Base-by-base conservation (phyloP, 2,888 invertebrate genomes). In the Plagodis dolabraria region DNA sequence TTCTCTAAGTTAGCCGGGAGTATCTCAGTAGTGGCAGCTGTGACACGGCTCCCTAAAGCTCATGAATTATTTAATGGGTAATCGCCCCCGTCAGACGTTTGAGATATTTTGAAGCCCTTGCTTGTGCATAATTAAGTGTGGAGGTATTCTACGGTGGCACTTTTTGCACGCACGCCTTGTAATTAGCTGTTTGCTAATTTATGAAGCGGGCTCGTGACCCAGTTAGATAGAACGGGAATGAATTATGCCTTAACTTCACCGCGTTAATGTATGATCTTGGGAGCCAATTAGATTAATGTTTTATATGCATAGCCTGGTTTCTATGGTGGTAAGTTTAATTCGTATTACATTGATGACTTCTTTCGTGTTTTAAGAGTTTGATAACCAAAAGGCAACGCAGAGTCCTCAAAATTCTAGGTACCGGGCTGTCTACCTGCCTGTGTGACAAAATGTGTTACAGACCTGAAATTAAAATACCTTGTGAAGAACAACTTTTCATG, bases 21-120 rank as follows among this genome's bases (percentile, higher is more conserved):
- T 70, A 70, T 65, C 69, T 62, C 65, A 66, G 71, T 72, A 72
- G 68, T 75, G 77, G 75, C 84, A 84, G 80, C 83, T 86, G 85
- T 76, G 82, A 80, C 80, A 79, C 79, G 74, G 77, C 62, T 62
- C 79, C 77, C 74, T 74, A 79, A 74, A 75, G 72, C 72, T 86
- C 78, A 89, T 90, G 85, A 89, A 90, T 89, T 86, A 90, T 89
- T 86, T 81, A 89, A 76, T 74, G 79, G 76, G 77, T 75, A 80
- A 77, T 77, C 78, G 78, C 78, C 83, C 80, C 76, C 70, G 81
- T 81, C 79, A 81, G 83, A 79, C 80, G 82, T 87, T 86, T 85
- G 82, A 86, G 87, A 88, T 89, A 87, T 87, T 87, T 89, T 84
- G 83, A 82, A 81, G 80, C 75, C 76, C 79, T 82, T 75, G 71